A percentile compares a stretch with the other conserved stretches of the same genome.
Evolutionary conservation across 2,888 invertebrate species (phyloP).

Genomic region (Xestoiulus laeticollis): DNA sequence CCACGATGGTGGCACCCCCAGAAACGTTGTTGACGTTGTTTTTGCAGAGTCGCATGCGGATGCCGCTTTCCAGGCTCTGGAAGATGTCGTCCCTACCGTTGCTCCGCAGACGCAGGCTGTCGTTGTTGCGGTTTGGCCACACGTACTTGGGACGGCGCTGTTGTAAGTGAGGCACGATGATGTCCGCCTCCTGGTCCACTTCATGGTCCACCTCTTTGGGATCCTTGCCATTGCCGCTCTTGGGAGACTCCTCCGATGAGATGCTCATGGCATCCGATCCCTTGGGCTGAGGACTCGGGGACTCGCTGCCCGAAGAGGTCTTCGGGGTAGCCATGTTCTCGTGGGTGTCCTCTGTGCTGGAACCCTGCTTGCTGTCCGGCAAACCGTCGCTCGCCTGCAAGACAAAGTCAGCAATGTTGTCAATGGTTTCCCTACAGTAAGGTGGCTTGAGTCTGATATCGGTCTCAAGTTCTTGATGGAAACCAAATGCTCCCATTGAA

Average conservation of each 20-base stretch:
- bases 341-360: constrained; percentile 49
- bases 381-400: constrained; percentile 52
- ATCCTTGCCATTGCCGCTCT: constrained; percentile 47
- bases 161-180: constrained; percentile 55
- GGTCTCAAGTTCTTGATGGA: background rate
- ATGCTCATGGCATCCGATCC: constrained; percentile 56
- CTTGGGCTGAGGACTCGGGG: constrained; percentile 46
- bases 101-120: constrained; percentile 51
- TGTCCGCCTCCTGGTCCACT: constrained; percentile 44
- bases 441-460: too few relatives aligned
- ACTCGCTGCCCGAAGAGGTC: constrained; percentile 48
- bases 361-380: constrained; percentile 43
- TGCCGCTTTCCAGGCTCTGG: constrained; percentile 47
- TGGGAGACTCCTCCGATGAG: constrained; percentile 55
- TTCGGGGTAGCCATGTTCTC: constrained; percentile 48
- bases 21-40: constrained; percentile 53
- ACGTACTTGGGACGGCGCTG: constrained; percentile 52
- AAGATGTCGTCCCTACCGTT: constrained; percentile 49
- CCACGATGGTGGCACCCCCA: background rate
- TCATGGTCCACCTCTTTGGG: constrained; percentile 45
- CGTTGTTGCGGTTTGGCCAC: constrained; percentile 54
- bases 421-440: too few relatives aligned
- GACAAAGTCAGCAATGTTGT: background rate
- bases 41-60: constrained; percentile 46
- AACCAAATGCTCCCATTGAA: too few relatives aligned